Percentiles rank a stretch among this genome's conserved stretches.
phyloP scores from a whole-genome alignment of 1,140 invertebrate species.

The Diprion similis region DNA sequence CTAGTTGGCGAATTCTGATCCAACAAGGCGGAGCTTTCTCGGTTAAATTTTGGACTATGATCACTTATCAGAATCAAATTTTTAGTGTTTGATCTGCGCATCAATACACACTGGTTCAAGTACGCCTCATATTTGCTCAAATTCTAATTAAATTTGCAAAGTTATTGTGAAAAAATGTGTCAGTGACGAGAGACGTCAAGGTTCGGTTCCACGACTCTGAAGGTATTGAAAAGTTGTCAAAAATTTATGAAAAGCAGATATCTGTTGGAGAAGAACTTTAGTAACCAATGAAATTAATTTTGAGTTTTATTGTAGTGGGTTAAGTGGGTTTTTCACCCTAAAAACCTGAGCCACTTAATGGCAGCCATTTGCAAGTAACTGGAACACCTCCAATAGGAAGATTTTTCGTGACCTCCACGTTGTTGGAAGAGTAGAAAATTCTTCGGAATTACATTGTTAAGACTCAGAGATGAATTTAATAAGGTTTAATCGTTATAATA shows the following conservation, averaged over 20 bases:
- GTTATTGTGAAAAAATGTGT: too few species aligned
- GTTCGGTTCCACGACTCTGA: neutral
- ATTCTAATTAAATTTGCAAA: too few species aligned
- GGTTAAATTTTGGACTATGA: too few species aligned
- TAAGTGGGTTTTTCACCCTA: neutral
- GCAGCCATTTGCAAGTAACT: neutral
- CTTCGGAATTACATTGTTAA: neutral
- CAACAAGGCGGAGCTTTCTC: too few species aligned
- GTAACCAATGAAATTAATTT: neutral
- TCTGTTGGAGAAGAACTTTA: neutral
- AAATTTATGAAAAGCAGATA: neutral
- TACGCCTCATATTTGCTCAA: too few species aligned
- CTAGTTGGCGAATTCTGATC: too few species aligned
- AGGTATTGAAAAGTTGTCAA: neutral
- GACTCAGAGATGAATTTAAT: too few species aligned
- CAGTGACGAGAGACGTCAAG: neutral
- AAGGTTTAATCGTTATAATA: too few species aligned
- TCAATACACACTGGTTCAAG: too few species aligned
- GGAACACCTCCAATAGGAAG: neutral
- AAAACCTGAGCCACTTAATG: neutral
- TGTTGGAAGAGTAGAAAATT: neutral
- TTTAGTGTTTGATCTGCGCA: too few species aligned
- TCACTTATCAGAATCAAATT: too few species aligned
- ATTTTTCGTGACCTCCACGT: conserved; percentile 2
- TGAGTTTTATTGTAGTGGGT: too few species aligned